Evolutionary conservation across 2,113 vertebrate species (phyloP).

Genomic region (Pterocles burchelli): DNA sequence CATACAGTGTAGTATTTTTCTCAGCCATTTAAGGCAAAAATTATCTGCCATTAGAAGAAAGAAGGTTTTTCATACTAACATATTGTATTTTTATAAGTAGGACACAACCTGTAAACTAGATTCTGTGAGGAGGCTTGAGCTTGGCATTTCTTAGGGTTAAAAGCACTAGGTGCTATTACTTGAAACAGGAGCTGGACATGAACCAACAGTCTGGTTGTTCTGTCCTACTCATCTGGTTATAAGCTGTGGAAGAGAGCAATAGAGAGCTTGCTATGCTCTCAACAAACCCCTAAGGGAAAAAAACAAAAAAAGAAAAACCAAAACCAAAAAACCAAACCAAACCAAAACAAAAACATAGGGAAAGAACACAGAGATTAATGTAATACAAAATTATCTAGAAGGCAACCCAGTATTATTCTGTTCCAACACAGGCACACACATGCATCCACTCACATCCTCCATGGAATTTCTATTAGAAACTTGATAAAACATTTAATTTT

Average conservation of each 20-base stretch:
- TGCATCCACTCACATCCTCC: not conserved
- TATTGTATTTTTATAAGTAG: not conserved
- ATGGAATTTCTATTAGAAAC: not conserved
- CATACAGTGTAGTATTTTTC: not conserved
- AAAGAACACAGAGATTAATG: not conserved
- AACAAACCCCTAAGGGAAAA: accelerated
- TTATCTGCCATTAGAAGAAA: not conserved
- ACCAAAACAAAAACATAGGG: not conserved
- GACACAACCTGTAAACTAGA: not conserved
- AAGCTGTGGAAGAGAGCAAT: not conserved
- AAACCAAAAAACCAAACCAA: no score
- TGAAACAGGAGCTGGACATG: not conserved
- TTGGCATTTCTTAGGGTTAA: not conserved
- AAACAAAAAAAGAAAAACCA: not conserved
- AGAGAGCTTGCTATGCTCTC: not conserved
- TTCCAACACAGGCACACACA: not conserved
- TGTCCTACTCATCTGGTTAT: not conserved
- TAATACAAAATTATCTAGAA: not conserved
- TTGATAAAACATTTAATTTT: not conserved
- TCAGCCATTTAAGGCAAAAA: not conserved
- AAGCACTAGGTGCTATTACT: not conserved
- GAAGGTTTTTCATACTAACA: not conserved
- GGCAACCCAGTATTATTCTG: not conserved
- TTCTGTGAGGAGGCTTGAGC: not conserved
- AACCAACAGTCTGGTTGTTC: not conserved